Evolutionary conservation across 2,797 vertebrate genomes (phyloP), one percentile per base, ranked within the genome.

Genomic region (Zenarchopterus dispar): DNA sequence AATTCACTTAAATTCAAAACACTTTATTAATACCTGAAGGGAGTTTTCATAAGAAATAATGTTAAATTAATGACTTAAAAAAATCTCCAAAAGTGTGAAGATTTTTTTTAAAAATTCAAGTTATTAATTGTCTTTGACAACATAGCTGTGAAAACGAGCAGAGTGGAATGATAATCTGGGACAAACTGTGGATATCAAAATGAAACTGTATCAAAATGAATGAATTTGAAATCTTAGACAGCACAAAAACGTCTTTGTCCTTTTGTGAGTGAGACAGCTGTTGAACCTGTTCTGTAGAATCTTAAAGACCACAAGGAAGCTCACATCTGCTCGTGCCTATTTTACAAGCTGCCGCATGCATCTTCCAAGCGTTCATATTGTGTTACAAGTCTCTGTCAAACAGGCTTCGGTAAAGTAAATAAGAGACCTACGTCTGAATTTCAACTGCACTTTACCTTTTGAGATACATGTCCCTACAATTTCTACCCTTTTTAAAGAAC

Each of bases 261-360:
- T 56, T 28, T 69, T 75, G 51, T 69, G 48, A 53, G 51, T 67
- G 48, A 53, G 41, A 72, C 60, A 61, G 73, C 56, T 63, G 72
- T 72, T 53, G 62, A 63, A 82, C 84, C 82, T 50, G 42, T 42
- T 71, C 23, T 24, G 22, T 21, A 36, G 41, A 21, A 39, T 54
- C 47, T 64, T 39, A 36, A 33, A 64, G 15, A 70, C 44, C 41
- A 31, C 9, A 51, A 13, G 16, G 43, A 66, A 78, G 52, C 62
- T 33, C 49, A 44, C 16, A 66, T 77, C 45, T 26, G 28, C 21
- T 52, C 44, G 51, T 62, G 28, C 71, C 49, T 67, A 62, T 50
- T 79, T 78, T 69, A 75, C 72, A 82, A 50, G 79, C 47, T 72
- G 48, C 41, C 58, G 70, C 69, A 62, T 67, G 48, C 49, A 73